Percentiles rank a stretch among this genome's conserved stretches.
These are phyloP conservation scores for Ianthella basta DNA, from an alignment of 37 sponge, comb jelly and placozoan species.

Conservation along the genomic window DNA sequence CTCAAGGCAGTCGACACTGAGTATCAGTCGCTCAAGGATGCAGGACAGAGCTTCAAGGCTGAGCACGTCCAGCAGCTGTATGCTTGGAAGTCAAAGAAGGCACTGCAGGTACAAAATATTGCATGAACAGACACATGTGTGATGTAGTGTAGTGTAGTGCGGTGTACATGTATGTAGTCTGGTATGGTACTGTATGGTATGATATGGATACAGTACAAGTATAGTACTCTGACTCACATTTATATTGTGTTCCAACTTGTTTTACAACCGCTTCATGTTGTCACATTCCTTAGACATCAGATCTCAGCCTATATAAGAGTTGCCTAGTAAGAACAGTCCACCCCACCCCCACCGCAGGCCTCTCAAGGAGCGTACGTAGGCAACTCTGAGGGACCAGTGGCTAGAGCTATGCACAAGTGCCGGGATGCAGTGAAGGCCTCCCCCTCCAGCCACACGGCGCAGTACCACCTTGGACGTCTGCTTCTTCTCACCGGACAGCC, in stretches of 20 bases:
- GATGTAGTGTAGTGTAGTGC: neutral
- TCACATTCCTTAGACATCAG: neutral
- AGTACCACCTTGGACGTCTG: conserved; percentile 81
- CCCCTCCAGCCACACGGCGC: conserved; percentile 55
- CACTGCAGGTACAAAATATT: conserved; percentile 51
- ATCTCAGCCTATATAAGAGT: too few relatives aligned
- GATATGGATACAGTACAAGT: neutral
- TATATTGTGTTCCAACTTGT: neutral
- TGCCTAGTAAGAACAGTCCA: too few relatives aligned
- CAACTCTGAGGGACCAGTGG: conserved; percentile 73
- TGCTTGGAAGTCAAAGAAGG: conserved; percentile 94
- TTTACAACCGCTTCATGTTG: neutral
- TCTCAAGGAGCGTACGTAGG: conserved; percentile 62
- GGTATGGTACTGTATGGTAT: neutral
- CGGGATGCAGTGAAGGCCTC: conserved; percentile 73
- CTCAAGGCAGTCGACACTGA: conserved; percentile 95
- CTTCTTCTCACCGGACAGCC: conserved; percentile 73
- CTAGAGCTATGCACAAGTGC: conserved; percentile 75
- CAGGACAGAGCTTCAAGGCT: conserved; percentile 81
- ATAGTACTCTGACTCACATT: neutral
- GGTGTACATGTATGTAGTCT: neutral
- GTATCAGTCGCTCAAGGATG: conserved; percentile 84
- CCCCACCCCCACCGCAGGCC: conserved; percentile 16
- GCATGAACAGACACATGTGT: neutral
- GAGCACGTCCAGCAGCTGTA: conserved; percentile 93